Percentiles rank a stretch among this genome's conserved stretches.
Evolutionary conservation across 2,797 vertebrate species (phyloP).

Genomic region (Percopsis omiscomaycus): DNA sequence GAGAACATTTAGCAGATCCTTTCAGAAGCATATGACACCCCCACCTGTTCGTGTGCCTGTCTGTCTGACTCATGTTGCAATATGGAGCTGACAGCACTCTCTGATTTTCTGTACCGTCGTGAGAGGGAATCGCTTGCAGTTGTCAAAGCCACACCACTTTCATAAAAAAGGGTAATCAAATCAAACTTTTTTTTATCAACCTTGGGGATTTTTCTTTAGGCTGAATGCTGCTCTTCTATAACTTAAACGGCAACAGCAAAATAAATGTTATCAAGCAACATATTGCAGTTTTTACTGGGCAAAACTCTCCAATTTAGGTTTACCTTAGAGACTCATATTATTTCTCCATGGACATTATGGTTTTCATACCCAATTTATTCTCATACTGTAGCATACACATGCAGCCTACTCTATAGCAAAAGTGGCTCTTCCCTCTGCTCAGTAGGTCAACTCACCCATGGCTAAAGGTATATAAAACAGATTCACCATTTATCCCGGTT

Average conservation of each 20-base stretch:
- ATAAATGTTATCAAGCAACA: background rate
- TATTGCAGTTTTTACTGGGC: background rate
- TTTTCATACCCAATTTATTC: background rate
- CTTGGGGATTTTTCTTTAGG: conserved; percentile 2
- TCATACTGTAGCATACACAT: too few species aligned
- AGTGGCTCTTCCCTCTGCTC: background rate
- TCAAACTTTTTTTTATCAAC: conserved; percentile 3
- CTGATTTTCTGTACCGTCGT: conserved; percentile 52
- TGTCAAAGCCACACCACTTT: conserved; percentile 45
- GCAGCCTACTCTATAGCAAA: background rate
- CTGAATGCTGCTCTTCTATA: conserved; percentile 4
- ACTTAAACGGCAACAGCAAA: background rate
- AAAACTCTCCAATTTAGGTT: background rate
- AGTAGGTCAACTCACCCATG: too few species aligned
- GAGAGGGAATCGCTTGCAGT: conserved; percentile 49
- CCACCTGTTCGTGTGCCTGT: conserved; percentile 71
- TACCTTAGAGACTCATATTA: background rate
- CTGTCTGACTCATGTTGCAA: conserved; percentile 50
- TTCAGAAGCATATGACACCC: conserved; percentile 65
- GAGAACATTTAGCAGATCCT: conserved; percentile 63
- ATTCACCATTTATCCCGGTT: too few species aligned
- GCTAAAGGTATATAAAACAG: too few species aligned
- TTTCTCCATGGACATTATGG: too few species aligned
- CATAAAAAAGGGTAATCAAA: conserved; percentile 29
- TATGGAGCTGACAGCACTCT: conserved; percentile 54